Evolutionary conservation across 2,888 invertebrate species (phyloP).

Genomic region (Artemia sp.): DNA sequence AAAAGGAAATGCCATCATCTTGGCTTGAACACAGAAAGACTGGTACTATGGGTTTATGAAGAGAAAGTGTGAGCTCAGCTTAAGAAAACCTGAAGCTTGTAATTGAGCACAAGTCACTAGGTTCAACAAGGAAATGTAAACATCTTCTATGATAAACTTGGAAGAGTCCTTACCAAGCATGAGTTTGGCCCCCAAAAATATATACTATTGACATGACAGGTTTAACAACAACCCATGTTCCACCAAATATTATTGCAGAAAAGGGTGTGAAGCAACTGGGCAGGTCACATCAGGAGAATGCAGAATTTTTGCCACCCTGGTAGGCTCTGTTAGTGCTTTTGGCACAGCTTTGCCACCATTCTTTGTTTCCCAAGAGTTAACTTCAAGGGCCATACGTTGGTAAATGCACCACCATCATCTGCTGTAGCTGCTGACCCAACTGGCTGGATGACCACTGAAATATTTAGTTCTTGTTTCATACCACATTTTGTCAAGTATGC

Average conservation of each 20-base stretch:
- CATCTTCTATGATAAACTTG: conserved; percentile 20
- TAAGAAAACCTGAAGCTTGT: conserved; percentile 17
- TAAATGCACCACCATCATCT: conserved; percentile 25
- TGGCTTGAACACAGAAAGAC: conserved; percentile 16
- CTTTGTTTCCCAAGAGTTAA: conserved; percentile 28
- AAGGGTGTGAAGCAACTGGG: conserved; percentile 25
- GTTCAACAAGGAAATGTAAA: conserved; percentile 22
- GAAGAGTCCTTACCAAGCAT: neutral
- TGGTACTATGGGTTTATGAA: conserved; percentile 19
- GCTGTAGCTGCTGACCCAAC: conserved; percentile 24
- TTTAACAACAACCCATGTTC: conserved; percentile 23
- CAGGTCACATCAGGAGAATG: conserved; percentile 27
- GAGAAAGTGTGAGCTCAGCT: conserved; percentile 2
- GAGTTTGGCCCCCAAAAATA: conserved; percentile 19
- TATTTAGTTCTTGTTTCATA: conserved; percentile 25
- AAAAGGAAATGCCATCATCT: conserved; percentile 6
- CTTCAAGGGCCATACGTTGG: conserved; percentile 23
- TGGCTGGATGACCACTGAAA: conserved; percentile 27
- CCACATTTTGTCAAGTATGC: conserved; percentile 24
- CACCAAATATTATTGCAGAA: conserved; percentile 22
- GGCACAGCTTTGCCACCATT: conserved; percentile 27
- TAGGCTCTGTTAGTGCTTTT: conserved; percentile 26
- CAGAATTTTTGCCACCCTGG: conserved; percentile 27
- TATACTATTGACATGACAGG: conserved; percentile 25
- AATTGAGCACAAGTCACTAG: neutral